A percentile compares a stretch with the other conserved stretches of the same genome.
Evolutionary conservation across 2,797 vertebrate species (phyloP).

Genomic region (Esox masquinongy): DNA sequence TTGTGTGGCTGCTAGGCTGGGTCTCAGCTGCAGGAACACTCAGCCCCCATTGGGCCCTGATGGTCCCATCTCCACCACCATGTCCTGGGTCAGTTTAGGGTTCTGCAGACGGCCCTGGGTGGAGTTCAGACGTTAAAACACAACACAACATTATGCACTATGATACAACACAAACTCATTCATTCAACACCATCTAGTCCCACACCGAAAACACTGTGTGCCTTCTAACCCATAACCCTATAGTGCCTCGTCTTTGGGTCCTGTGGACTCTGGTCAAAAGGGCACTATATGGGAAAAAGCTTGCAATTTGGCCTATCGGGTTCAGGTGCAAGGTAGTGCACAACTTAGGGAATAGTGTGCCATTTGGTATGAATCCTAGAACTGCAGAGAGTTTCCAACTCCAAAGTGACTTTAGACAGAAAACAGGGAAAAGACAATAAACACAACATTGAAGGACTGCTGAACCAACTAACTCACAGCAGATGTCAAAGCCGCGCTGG

Average conservation of each 20-base stretch:
- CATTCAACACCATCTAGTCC: not conserved
- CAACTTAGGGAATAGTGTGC: not conserved
- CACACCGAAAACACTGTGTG: no score
- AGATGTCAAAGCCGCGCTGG: slow-evolving; percentile 22
- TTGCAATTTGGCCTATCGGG: not conserved
- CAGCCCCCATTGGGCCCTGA: no score
- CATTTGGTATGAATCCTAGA: not conserved
- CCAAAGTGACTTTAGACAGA: not conserved
- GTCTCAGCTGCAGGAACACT: no score
- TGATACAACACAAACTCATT: not conserved
- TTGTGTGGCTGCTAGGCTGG: not conserved
- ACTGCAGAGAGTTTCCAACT: not conserved
- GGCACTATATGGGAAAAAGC: not conserved
- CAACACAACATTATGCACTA: not conserved
- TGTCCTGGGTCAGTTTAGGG: not conserved
- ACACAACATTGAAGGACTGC: slow-evolving; percentile 25
- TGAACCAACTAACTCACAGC: slow-evolving; percentile 37
- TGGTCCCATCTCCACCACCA: not conserved
- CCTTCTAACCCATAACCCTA: no score
- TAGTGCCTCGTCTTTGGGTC: no score
- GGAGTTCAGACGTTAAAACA: not conserved
- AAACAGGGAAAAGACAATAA: slow-evolving; percentile 22
- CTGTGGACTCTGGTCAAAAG: not conserved
- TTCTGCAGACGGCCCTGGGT: not conserved
- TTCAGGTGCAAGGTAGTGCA: not conserved